Base-by-base conservation (phyloP, 2,113 vertebrate genomes). In the Corythoichthys intestinalis region DNA sequence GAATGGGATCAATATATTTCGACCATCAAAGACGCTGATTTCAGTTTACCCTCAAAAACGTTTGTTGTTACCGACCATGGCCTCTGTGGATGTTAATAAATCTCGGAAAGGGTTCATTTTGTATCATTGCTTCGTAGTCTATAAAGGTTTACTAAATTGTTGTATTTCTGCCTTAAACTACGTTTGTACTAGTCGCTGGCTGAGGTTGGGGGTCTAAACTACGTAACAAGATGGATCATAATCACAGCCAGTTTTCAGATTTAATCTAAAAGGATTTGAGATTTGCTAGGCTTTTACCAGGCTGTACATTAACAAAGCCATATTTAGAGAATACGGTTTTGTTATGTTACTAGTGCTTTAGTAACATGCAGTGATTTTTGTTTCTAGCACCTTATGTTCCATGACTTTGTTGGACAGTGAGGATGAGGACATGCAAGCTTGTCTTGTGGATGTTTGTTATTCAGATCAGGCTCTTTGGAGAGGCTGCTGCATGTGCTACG, bases 381-480 rank as follows among this genome's bases (percentile, higher is more conserved):
- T 80, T 74, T 64, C 72, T 67, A 60, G 17, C 53, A 12, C 46
- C 61, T 69, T 69, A 80, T 76, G 79, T 83, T 80, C 64, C 65
- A 77, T 77, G 75, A 74, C 65, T 81, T 74, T 75, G 67, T 76
- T 67, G 41, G 75, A 75, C 57, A 76, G 68, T 82, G 79, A 73
- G 37, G 73, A 70, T 68, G 41, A 44, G 74, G 69, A 65, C 84
- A 80, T 72, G 79, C 72, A 83, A 83, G 85, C 87, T 82, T 83
- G 85, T 85, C 77, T 83, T 79, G 85, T 86, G 85, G 69, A 84
- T 88, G 85, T 86, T 90, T 89, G 85, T 86, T 88, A 90, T 90
- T 89, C 87, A 89, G 86, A 84, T 90, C 89, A 88, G 78, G 89
- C 82, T 56, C 85, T 82, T 81, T 86, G 81, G 67, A 79, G 89